These are phyloP conservation scores for Rhinogobius similis DNA, from an alignment of 2,113 vertebrate species.

Conservation along the genomic window DNA sequence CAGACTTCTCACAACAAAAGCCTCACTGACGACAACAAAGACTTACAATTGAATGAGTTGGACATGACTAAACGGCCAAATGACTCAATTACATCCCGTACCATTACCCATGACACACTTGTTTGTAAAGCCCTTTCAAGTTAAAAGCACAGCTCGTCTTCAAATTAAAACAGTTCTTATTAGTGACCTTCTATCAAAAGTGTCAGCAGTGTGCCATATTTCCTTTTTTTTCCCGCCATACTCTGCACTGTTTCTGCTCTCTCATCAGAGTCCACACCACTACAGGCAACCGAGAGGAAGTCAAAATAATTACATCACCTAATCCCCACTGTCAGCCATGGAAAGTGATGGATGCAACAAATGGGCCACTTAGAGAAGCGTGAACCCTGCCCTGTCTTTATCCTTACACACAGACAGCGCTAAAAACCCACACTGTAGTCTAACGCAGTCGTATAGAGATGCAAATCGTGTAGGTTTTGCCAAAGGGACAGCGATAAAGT, in stretches of 20 bases:
- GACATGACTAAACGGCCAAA: conserved; percentile 44
- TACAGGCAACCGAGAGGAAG: conserved; percentile 42
- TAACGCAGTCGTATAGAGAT: not conserved
- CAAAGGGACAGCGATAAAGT: conserved; percentile 4
- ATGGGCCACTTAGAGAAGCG: conserved; percentile 43
- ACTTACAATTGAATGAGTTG: conserved; percentile 21
- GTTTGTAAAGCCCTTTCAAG: not conserved
- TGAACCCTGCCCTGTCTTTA: conserved; percentile 13
- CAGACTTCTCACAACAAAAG: conserved; percentile 22
- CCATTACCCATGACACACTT: not conserved
- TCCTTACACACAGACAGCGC: not conserved
- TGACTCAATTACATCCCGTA: conserved; percentile 11
- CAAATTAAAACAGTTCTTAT: not conserved
- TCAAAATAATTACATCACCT: conserved; percentile 63
- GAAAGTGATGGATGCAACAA: conserved; percentile 48
- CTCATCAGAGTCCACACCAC: conserved; percentile 43
- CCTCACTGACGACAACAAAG: conserved; percentile 20
- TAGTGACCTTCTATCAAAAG: not conserved
- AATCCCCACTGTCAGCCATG: conserved; percentile 52
- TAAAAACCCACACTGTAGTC: too few relatives aligned
- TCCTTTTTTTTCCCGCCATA: conserved; percentile 15
- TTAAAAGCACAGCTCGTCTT: not conserved
- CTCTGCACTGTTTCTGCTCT: conserved; percentile 22
- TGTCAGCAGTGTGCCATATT: conserved; percentile 18
- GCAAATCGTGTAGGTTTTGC: conserved; percentile 3